Base-by-base conservation (phyloP, 2,113 vertebrate species). In the Hippocampus abdominalis region DNA sequence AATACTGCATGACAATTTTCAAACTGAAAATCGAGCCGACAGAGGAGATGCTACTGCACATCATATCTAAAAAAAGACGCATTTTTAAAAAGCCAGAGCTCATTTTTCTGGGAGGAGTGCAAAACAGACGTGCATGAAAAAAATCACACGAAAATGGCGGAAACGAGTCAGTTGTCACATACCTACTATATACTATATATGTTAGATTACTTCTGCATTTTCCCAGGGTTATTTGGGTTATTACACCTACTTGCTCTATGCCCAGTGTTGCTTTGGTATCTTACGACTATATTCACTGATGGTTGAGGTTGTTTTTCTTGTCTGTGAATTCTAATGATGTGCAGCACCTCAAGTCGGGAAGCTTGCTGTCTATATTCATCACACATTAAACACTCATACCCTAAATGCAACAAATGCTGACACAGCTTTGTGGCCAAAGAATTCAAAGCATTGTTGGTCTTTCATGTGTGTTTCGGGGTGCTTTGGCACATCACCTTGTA, bases 401-500 rank as follows among this genome's bases (percentile, higher is more conserved):
- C 63, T 48, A 18, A 48, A 46, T 64, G 42, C 23, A 64, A 46
- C 63, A 46, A 44, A 46, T 18, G 63, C 63, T 46, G 42, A 64
- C 63, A 64, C 63, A 64, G 63, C 63, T 64, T 46, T 64, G 42
- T 64, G 63, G 39, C 48, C 63, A 64, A 64, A 46, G 23, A 42
- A 46, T 27, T 27, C 42, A 64, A 64, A 64, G 63, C 63, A 64
- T 23, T 64, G 63, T 64, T 64, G 63, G 23, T 46, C 63, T 64
- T 64, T 64, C 63, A 46, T 64, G 63, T 64, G 63, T 64, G 39
- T 64, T 46, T 64, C 9, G 8, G 42, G 23, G 40, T 64, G 63
- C 63, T 64, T 64, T 64, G 63, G 63, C 40, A 64, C 63, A 64
- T 64, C 63, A 46, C 63, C n/a, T 46, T 64, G 23, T 63, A 63